Evolutionary conservation across 2,888 invertebrate species (phyloP), one percentile per base, ranked within the genome.

Genomic region (Psococerastis gibbosa): DNA sequence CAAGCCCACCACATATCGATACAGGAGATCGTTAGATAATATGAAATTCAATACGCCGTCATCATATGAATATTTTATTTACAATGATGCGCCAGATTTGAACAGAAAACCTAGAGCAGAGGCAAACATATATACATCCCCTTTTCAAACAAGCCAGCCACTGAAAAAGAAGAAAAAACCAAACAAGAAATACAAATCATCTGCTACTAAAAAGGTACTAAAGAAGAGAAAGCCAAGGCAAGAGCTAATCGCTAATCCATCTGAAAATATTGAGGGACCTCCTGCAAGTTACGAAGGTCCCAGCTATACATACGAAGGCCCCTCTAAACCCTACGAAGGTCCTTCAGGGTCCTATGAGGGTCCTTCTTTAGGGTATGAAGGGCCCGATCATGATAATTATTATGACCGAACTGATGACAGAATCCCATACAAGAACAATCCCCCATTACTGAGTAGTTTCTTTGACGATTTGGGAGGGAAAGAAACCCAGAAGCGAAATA

Each of bases 1-100:
- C 5, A 48, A 47, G 6, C 45, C 47, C 2, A 43, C 41, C 15
- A 32, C 42, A 16, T 47, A 43, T 35, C 32, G 49, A 6, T 44
- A 43, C 32, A 34, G 45, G 9, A 22, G 46, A 5, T 38, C 38
- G 3, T 20, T 22, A 16, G 17, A 38, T 11, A 17, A 33, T 5
- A 17, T 16, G 16, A 15, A 33, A 6, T 38, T 38, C 20, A 9
- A 9, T 27, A 27, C 27, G 11, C 27, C 27, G 6, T 27, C 27
- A 11, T 18, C 17, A 6, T 38, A 20, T 13, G 38, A 38, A 18
- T 22, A 38, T 38, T 38, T 38, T 22, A 20, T 38, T 18, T 38
- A 20, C 20, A 22, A 22, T 4, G 18, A 38, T 20, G 16, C 17
- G 5, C 38, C 38, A 9, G 20, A 38, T 11, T 17, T 22, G 5